phyloP scores from a whole-genome alignment of 2,797 vertebrate genomes.

The Coilia nasus region DNA sequence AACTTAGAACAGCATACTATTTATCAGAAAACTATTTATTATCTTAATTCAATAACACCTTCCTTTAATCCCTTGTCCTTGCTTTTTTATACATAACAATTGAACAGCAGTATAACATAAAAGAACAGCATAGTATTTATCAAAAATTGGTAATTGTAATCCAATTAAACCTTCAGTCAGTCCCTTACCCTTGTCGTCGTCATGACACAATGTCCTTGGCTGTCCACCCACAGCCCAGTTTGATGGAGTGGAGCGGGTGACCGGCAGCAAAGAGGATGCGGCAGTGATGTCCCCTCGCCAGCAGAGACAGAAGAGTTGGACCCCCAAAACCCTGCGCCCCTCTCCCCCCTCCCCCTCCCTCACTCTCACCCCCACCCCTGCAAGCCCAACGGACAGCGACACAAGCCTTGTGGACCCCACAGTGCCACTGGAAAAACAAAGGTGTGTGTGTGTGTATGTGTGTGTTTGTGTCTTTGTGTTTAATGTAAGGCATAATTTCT shows the following conservation, averaged over 20 bases:
- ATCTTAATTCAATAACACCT: too few species aligned
- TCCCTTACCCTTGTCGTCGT: background rate
- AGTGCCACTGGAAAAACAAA: conserved; percentile 89
- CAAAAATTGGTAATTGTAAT: too few species aligned
- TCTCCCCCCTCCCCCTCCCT: conserved; percentile 49
- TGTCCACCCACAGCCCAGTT: conserved; percentile 84
- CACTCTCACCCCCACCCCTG: conserved; percentile 48
- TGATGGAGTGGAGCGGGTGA: conserved; percentile 79
- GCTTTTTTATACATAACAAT: too few species aligned
- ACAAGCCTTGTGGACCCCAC: conserved; percentile 79
- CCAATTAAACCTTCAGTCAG: too few species aligned
- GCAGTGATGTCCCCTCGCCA: conserved; percentile 36
- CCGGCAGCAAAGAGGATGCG: conserved; percentile 76
- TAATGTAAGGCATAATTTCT: background rate
- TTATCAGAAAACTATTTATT: too few species aligned
- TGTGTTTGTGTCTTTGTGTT: background rate
- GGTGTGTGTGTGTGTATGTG: conserved; percentile 70
- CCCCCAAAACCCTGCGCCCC: conserved; percentile 81
- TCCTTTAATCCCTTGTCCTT: too few species aligned
- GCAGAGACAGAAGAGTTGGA: conserved; percentile 89
- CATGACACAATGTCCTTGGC: conserved; percentile 18
- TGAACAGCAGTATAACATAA: too few species aligned
- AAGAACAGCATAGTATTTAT: too few species aligned
- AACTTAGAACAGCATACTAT: too few species aligned
- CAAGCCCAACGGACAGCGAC: conserved; percentile 66